Base-by-base conservation (phyloP, 2,113 vertebrate species). In the Mionectes macconnelli region DNA sequence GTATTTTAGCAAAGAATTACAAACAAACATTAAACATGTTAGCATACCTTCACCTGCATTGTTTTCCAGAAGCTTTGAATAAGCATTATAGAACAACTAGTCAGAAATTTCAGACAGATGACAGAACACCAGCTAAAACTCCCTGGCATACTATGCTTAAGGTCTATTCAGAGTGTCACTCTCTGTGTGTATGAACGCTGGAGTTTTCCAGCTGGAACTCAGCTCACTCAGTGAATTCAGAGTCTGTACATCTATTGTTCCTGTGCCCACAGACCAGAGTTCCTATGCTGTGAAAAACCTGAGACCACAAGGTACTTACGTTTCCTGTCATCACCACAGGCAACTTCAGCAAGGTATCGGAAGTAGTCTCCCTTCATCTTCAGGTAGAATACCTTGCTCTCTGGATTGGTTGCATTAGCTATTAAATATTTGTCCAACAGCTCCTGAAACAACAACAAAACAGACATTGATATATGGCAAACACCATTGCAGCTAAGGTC, bases 341-440 rank as follows among this genome's bases (percentile, higher is more conserved):
- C 99, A 91, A 99, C 99, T 97, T 99, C 99, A 96, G 99, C 99
- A 79, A 99, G 99, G 98, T 99, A 99, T 98, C 99, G 99, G 97
- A 98, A 99, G 94, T 99, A 99, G 94, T 99, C 99, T 62, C 99
- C 99, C 96, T 99, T 99, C 99, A 99, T 99, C 98, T 99, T 99
- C 98, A 99, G 98, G 97, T 99, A 99, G 98, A 99, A 99, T 70
- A 99, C 99, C 97, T 99, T 98, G 98, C 99, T 99, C 97, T 99
- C 99, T 37, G 98, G 67, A 72, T 98, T 98, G 96, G 96, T 98
- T 95, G 99, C 98, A 89, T 99, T 98, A 89, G 96, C 91, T 98
- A 99, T 99, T 98, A 99, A 98, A 98, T 98, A 98, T 74, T 98
- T 97, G 95, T 98, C 98, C 98, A 99, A 98, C 95, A 99, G 98